Conservation (phyloP, 2,113 vertebrate genomes). For the Haplochromis vanheusdeni region DNA sequence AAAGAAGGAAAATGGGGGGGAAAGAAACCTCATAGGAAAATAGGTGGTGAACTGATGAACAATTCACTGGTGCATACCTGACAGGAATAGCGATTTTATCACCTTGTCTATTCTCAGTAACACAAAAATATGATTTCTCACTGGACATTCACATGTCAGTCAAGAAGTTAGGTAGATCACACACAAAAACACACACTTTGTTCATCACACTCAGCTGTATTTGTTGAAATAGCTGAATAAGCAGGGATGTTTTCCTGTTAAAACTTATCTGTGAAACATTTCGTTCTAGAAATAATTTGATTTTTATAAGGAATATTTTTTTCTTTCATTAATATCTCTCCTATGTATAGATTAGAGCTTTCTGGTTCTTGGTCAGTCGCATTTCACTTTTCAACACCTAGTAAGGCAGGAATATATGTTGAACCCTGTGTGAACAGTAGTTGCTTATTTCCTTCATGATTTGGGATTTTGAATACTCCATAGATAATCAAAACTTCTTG, state of each 20-base stretch:
- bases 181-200: not conserved
- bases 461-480: rapidly evolving
- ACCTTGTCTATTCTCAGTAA: constrained; percentile 48
- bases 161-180: constrained; percentile 40
- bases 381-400: not conserved
- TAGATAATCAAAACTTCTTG: not conserved
- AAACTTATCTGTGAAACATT: not conserved
- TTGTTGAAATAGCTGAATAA: not conserved
- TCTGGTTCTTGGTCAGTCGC: not conserved
- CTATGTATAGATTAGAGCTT: not conserved
- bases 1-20: constrained; percentile 31
- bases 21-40: constrained; percentile 64
- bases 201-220: not conserved
- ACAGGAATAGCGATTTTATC: constrained; percentile 70
- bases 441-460: not conserved
- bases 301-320: not conserved
- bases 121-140: constrained; percentile 56
- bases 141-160: constrained; percentile 56
- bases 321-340: not conserved
- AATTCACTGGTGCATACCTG: constrained; percentile 68
- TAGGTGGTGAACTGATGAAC: constrained; percentile 70
- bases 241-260: not conserved
- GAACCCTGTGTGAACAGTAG: not conserved
- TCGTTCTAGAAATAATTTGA: not conserved
- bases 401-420: not conserved